phyloP scores from a whole-genome alignment of 2,113 vertebrate genomes.

The Hipposideros armiger region DNA sequence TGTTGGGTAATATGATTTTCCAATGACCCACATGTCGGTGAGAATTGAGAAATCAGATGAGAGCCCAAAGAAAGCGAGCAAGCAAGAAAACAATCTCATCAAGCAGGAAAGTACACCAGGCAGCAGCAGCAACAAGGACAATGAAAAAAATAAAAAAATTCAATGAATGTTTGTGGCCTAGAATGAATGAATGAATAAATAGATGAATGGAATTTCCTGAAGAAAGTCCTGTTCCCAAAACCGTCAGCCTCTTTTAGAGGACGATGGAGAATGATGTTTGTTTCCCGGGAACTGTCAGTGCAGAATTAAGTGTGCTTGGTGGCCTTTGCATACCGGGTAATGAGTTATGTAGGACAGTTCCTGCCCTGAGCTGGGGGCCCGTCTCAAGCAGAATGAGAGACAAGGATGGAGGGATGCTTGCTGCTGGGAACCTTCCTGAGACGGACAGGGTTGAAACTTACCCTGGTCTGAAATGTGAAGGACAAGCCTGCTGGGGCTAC shows the following conservation, averaged over 20 bases:
- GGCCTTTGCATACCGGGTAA: constrained; percentile 70
- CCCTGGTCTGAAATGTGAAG: constrained; percentile 18
- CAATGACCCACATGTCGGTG: not conserved
- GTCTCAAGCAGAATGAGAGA: constrained; percentile 32
- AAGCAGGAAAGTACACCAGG: not conserved
- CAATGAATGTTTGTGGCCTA: constrained; percentile 65
- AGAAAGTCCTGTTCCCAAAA: constrained; percentile 76
- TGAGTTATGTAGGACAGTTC: constrained; percentile 61
- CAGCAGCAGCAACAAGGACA: not conserved
- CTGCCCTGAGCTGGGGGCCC: constrained; percentile 9
- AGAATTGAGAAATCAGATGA: constrained; percentile 52
- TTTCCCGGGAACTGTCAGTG: constrained; percentile 78
- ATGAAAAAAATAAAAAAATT: constrained; percentile 44
- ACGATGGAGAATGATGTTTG: constrained; percentile 70
- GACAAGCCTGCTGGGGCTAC: not conserved
- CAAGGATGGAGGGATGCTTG: constrained; percentile 20
- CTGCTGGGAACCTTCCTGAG: constrained; percentile 53
- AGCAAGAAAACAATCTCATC: constrained; percentile 27
- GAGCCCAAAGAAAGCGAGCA: not conserved
- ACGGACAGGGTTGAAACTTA: constrained; percentile 30
- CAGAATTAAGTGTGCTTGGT: constrained; percentile 73
- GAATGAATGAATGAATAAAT: constrained; percentile 67
- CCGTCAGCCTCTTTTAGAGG: constrained; percentile 70
- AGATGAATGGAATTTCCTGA: constrained; percentile 79
- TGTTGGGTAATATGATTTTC: not conserved